These are phyloP conservation scores for Athalia rosae DNA, from an alignment of 2,888 invertebrate genomes.

Conservation along the genomic window DNA sequence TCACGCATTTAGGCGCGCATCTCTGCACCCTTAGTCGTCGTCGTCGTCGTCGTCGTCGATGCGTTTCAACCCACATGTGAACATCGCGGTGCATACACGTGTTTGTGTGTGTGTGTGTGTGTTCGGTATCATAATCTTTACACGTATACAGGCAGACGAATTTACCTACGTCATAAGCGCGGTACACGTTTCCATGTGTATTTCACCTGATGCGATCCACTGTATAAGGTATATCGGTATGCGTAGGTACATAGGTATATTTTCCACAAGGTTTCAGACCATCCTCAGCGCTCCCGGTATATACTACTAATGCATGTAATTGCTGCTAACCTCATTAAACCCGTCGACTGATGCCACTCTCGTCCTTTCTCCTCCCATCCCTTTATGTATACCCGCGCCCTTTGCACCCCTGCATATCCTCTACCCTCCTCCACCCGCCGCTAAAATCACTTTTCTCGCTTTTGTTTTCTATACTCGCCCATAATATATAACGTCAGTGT, in stretches of 20 bases:
- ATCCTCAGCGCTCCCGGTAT: constrained; percentile 48
- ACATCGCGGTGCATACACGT: background rate
- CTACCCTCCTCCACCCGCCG: constrained; percentile 17
- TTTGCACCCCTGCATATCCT: constrained; percentile 35
- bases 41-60: constrained; percentile 46
- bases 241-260: constrained; percentile 12
- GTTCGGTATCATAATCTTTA: background rate
- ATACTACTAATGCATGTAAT: constrained; percentile 70
- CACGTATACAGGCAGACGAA: constrained; percentile 7
- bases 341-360: constrained; percentile 68
- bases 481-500: too few relatives aligned
- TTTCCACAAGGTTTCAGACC: constrained; percentile 22
- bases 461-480: constrained; percentile 44
- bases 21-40: constrained; percentile 44
- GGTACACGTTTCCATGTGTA: background rate
- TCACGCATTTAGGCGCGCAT: constrained; percentile 58
- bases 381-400: constrained; percentile 49
- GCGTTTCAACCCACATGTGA: background rate
- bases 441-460: constrained; percentile 28
- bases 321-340: constrained; percentile 72
- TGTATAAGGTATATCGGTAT: background rate
- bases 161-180: constrained; percentile 2
- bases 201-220: background rate
- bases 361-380: constrained; percentile 61
- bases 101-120: too few relatives aligned